phyloP scores from a whole-genome alignment of 2,888 invertebrate genomes.

The Ischnura elegans region DNA sequence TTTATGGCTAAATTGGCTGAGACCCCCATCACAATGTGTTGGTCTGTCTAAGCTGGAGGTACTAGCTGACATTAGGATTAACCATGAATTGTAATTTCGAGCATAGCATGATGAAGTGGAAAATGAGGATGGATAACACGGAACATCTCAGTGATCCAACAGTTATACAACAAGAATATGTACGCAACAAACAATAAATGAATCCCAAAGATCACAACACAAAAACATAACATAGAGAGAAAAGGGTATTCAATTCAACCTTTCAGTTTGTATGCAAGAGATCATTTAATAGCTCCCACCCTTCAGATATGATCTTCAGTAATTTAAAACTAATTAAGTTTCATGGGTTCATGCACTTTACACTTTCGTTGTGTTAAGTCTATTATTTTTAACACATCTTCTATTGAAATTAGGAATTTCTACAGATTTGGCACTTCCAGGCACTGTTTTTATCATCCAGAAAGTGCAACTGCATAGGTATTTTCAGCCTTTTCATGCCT shows the following conservation, averaged over 20 bases:
- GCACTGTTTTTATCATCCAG: constrained; percentile 22
- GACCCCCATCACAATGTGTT: constrained; percentile 34
- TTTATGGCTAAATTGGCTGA: not conserved
- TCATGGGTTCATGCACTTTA: not conserved
- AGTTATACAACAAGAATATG: constrained; percentile 60
- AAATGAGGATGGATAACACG: constrained; percentile 54
- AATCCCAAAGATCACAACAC: constrained; percentile 53
- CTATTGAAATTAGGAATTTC: constrained; percentile 36
- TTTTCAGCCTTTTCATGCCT: not conserved
- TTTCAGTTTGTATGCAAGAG: constrained; percentile 51
- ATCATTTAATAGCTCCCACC: constrained; percentile 57
- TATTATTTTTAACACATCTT: constrained; percentile 4
- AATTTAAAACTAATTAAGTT: constrained; percentile 39
- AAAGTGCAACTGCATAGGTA: not conserved
- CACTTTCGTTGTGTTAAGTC: constrained; percentile 58
- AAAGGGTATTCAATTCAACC: constrained; percentile 32
- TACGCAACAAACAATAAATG: constrained; percentile 46
- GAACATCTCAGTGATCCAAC: constrained; percentile 57
- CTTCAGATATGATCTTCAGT: constrained; percentile 43
- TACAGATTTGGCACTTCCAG: constrained; percentile 29
- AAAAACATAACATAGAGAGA: constrained; percentile 60
- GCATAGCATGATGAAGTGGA: constrained; percentile 21
- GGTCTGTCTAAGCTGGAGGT: constrained; percentile 24
- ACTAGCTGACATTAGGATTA: constrained; percentile 22
- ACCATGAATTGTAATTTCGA: not conserved